A percentile compares a stretch with the other conserved stretches of the same genome.
Evolutionary conservation across 2,888 invertebrate species (phyloP).

Genomic region (Stenotaenia linearis): DNA sequence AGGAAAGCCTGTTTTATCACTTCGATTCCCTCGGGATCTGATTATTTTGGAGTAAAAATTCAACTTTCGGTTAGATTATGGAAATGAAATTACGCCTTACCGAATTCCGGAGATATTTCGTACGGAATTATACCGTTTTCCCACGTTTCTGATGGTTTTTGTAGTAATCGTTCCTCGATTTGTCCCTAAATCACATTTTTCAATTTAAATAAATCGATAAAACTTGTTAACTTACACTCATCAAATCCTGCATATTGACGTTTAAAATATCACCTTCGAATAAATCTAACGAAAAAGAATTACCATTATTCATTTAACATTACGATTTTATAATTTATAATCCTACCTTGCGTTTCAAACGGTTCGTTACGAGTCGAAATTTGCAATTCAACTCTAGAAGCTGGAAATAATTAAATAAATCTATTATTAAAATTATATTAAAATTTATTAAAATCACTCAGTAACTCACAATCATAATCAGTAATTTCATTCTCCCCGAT

Average conservation of each 20-base stretch:
- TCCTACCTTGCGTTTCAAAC: no score
- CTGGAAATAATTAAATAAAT: neutral
- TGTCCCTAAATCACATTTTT: neutral
- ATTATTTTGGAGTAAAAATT: no score
- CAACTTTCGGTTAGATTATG: no score
- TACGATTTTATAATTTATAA: no score
- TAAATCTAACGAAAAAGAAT: no score
- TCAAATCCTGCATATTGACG: neutral
- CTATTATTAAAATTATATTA: no score
- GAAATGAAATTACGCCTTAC: slow-evolving; percentile 38
- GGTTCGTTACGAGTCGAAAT: neutral
- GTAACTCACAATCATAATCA: neutral
- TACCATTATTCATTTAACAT: no score
- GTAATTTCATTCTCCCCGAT: neutral
- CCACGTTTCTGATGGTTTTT: slow-evolving; percentile 38
- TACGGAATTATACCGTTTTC: slow-evolving; percentile 42
- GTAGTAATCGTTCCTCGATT: neutral
- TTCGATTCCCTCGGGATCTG: slow-evolving; percentile 31
- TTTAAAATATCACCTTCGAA: neutral
- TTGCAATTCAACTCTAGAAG: neutral
- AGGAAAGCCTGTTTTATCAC: slow-evolving; percentile 50
- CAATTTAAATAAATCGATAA: neutral
- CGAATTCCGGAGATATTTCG: slow-evolving; percentile 42
- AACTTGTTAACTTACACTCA: neutral
- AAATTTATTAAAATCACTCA: no score